Base-by-base conservation (phyloP, 2,888 invertebrate species). In the Acrocera orbiculus region DNA sequence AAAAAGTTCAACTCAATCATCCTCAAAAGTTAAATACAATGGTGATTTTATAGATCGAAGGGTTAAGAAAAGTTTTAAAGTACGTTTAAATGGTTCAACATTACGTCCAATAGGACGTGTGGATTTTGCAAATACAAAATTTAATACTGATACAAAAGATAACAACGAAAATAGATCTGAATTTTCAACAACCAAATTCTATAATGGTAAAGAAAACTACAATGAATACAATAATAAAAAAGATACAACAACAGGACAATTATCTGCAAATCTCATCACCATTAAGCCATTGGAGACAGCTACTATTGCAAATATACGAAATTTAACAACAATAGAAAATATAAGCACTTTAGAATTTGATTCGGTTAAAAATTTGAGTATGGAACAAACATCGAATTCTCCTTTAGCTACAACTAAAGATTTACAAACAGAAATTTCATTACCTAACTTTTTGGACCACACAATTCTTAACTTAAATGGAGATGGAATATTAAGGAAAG, bases 151-250 rank as follows among this genome's bases (percentile, higher is more conserved):
- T 28, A 39, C 38, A 14, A 32, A 32, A 16, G 32, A 31, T 16
- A 28, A 22, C 2, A 24, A 31, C 10, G 17, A 24, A 15, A 34
- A 34, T 7, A 54, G 57, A 44, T 55, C 57, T 1, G 59, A 58
- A 35, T 59, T 59, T 39, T 58, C 60, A 4, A 60, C 59, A 11
- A 60, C 59, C 9, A 59, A 59, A 45, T 59, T 59, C 42, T 59
- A 59, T 46, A 60, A 60, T 38, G 58, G 56, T 47, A 57, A 57
- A 37, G 60, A 60, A 41, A 37, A 60, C 35, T 55, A 58, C 44
- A 60, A 52, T 44, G 57, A 59, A 46, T 52, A n/a, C n/a, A n/a
- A n/a, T n/a, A n/a, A n/a, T n/a, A n/a, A n/a, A n/a, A n/a, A n/a
- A n/a, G 58, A 56, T 45, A 55, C 40, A 50, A 53, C 39, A 52